These are phyloP conservation scores for Gortyna flavago DNA, from an alignment of 2,888 invertebrate genomes.

Conservation along the genomic window DNA sequence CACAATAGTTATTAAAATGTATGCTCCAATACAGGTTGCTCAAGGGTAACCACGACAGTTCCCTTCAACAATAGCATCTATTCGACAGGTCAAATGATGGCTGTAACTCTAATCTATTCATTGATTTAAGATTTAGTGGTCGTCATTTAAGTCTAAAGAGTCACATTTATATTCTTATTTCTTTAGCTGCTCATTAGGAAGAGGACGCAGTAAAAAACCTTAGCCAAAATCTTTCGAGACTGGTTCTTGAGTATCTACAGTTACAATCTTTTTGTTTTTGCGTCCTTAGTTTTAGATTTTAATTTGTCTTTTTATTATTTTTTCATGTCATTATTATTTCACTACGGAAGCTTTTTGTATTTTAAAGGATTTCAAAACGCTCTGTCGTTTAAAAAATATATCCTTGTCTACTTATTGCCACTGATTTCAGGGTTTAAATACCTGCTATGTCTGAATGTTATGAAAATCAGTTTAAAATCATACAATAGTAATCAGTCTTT, in stretches of 20 bases:
- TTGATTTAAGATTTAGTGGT: slow-evolving; percentile 18
- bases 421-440: not conserved
- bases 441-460: not conserved
- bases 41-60: slow-evolving; percentile 36
- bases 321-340: not conserved
- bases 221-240: not conserved
- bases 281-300: not conserved
- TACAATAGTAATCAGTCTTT: not conserved
- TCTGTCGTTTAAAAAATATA: not conserved
- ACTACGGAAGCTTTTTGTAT: not conserved
- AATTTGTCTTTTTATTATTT: not conserved
- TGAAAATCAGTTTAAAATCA: not conserved
- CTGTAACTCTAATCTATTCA: slow-evolving; percentile 22
- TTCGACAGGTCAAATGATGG: slow-evolving; percentile 34
- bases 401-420: not conserved
- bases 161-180: slow-evolving; percentile 13
- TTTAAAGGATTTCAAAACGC: not conserved
- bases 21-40: slow-evolving; percentile 22
- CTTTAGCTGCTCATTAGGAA: slow-evolving; percentile 10
- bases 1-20: slow-evolving; percentile 27
- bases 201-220: not conserved
- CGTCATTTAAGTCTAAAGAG: slow-evolving; percentile 30
- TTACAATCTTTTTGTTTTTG: slow-evolving; percentile 15
- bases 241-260: slow-evolving; percentile 1
- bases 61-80: slow-evolving; percentile 33